Conservation (phyloP, 53 echinoderm and acorn worm genomes). For the Patiria pectinifera region DNA sequence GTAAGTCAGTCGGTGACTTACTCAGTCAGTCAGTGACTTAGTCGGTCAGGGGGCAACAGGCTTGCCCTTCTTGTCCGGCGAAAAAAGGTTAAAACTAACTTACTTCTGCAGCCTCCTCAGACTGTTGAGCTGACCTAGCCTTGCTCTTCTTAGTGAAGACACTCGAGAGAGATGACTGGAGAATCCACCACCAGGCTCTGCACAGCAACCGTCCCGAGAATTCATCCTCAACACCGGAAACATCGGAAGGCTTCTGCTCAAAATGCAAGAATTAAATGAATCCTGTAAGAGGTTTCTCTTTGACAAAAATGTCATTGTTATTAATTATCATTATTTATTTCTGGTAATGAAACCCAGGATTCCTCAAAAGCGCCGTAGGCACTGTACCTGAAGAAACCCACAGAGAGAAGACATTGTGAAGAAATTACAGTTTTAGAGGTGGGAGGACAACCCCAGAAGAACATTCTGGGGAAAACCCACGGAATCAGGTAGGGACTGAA, state of each 20-base stretch:
- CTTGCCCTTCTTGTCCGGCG: background rate
- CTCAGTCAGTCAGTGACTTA: no score
- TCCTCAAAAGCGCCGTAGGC: no score
- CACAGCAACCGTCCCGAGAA: constrained; percentile 66
- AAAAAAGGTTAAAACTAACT: background rate
- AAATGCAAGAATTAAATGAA: background rate
- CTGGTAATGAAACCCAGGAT: no score
- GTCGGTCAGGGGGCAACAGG: no score
- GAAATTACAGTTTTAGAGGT: no score
- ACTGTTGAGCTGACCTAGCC: constrained; percentile 7
- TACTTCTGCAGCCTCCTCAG: constrained; percentile 32
- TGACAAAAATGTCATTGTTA: background rate
- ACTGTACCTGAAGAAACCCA: no score
- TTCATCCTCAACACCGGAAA: background rate
- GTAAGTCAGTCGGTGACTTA: no score
- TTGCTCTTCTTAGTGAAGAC: constrained; percentile 61
- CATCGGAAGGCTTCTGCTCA: background rate
- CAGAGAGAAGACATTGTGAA: no score
- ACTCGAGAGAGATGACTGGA: constrained; percentile 74
- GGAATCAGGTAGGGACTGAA: no score
- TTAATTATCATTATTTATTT: no score
- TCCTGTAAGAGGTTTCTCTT: background rate
- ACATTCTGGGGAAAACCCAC: no score
- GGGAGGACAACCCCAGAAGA: no score
- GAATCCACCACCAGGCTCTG: constrained; percentile 83